These are phyloP conservation scores for Bombus cullumanus DNA, from an alignment of 1,140 invertebrate species.

Conservation along the genomic window DNA sequence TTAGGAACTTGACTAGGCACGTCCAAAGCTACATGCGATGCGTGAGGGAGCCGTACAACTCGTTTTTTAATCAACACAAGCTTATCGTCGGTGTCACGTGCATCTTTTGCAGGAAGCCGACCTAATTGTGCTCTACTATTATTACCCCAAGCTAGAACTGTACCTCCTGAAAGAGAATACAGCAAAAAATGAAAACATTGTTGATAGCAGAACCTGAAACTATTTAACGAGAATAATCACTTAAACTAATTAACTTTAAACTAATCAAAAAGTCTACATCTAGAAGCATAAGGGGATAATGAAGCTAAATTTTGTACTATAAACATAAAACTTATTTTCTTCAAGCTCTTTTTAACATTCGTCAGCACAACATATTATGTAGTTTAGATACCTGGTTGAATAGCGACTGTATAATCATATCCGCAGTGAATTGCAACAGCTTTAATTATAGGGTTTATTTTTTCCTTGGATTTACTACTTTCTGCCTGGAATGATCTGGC, in stretches of 20 bases:
- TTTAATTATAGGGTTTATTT: slow-evolving; percentile 76
- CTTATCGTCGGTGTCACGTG: slow-evolving; percentile 72
- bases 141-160: slow-evolving; percentile 79
- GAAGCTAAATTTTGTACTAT: not conserved
- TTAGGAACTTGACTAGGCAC: slow-evolving; percentile 80
- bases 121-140: slow-evolving; percentile 79
- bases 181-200: slow-evolving; percentile 8
- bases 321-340: not conserved
- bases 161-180: slow-evolving; percentile 71
- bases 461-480: slow-evolving; percentile 64
- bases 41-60: slow-evolving; percentile 81
- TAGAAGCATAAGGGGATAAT: not conserved
- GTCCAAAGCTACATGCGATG: slow-evolving; percentile 78
- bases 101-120: slow-evolving; percentile 71
- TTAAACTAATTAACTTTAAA: not conserved
- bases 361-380: not conserved
- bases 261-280: not conserved
- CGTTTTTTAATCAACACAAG: slow-evolving; percentile 79
- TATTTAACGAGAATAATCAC: not conserved
- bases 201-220: not conserved
- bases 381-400: slow-evolving; percentile 84
- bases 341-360: not conserved
- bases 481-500: slow-evolving; percentile 27
- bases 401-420: slow-evolving; percentile 88
- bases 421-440: slow-evolving; percentile 85